Percentiles rank a stretch among this genome's conserved stretches.
These are phyloP conservation scores for Scaptomyza flava DNA, from an alignment of 2,888 invertebrate genomes.

Conservation along the genomic window DNA sequence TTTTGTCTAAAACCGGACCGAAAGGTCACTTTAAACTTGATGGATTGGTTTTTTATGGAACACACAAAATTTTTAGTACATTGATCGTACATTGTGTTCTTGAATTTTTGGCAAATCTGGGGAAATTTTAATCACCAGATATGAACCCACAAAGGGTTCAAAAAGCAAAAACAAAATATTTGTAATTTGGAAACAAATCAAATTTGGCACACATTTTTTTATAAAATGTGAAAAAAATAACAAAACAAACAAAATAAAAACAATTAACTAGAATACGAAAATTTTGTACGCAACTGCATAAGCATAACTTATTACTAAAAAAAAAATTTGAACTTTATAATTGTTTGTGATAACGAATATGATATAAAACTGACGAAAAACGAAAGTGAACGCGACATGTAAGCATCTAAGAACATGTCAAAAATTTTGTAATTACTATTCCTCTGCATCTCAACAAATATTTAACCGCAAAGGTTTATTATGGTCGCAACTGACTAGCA, in stretches of 20 bases:
- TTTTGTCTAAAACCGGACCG: conserved; percentile 77
- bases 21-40: conserved; percentile 31
- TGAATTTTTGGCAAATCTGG: conserved; percentile 45
- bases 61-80: conserved; percentile 14
- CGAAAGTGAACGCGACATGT: conserved; percentile 16
- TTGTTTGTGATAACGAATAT: conserved; percentile 76
- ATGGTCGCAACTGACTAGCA: conserved; percentile 66
- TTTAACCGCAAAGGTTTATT: conserved; percentile 57
- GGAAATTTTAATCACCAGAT: conserved; percentile 33
- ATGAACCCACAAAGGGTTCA: conserved; percentile 22
- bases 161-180: conserved; percentile 46
- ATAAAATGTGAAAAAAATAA: conserved; percentile 23
- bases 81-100: conserved; percentile 27
- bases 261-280: conserved; percentile 68
- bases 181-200: conserved; percentile 63
- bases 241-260: conserved; percentile 19
- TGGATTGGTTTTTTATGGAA: conserved; percentile 56
- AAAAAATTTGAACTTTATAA: conserved; percentile 74
- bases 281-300: conserved; percentile 73
- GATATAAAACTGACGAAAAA: conserved; percentile 29
- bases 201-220: conserved; percentile 65
- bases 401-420: conserved; percentile 24
- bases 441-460: conserved; percentile 72
- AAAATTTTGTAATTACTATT: conserved; percentile 69
- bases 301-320: conserved; percentile 70